Percentiles rank a stretch among this genome's conserved stretches.
Evolutionary conservation across 1,140 invertebrate genomes (phyloP).

Genomic region (Pseudomyrmex pallidus): DNA sequence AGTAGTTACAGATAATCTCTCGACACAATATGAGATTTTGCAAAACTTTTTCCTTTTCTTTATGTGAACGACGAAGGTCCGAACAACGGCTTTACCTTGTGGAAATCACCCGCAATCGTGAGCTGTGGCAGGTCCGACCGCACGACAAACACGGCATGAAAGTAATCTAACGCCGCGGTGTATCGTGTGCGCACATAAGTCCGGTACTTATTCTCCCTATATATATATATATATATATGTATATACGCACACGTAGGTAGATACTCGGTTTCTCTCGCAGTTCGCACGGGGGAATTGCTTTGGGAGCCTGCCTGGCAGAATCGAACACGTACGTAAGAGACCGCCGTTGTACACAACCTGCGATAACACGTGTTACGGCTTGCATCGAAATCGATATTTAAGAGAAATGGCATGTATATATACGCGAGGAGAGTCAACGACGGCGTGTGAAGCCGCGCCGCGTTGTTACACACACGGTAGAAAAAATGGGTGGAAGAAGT

Average conservation of each 20-base stretch:
- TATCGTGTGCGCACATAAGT: constrained; percentile 55
- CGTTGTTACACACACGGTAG: background rate
- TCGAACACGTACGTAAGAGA: constrained; percentile 53
- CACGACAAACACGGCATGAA: constrained; percentile 67
- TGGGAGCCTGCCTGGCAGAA: constrained; percentile 52
- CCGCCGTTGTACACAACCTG: constrained; percentile 46
- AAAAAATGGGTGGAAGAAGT: background rate
- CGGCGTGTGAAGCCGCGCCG: background rate
- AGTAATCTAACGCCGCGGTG: constrained; percentile 73
- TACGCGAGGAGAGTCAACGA: constrained; percentile 2
- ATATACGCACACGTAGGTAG: constrained; percentile 48
- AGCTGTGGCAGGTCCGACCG: constrained; percentile 31
- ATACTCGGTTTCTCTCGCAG: constrained; percentile 59
- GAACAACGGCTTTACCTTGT: constrained; percentile 51
- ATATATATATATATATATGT: too few relatives aligned
- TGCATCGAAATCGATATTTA: constrained; percentile 61
- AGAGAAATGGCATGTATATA: constrained; percentile 30
- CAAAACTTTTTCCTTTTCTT: background rate
- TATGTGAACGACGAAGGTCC: background rate
- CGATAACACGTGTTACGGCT: constrained; percentile 64
- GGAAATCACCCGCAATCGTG: constrained; percentile 59
- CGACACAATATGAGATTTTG: too few relatives aligned
- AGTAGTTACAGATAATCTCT: too few relatives aligned
- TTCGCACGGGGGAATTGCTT: constrained; percentile 57
- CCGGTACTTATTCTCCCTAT: constrained; percentile 63